Evolutionary conservation across 2,113 vertebrate species (phyloP), one percentile per base, ranked within the genome.

Genomic region (Periophthalmodon schlosseri): DNA sequence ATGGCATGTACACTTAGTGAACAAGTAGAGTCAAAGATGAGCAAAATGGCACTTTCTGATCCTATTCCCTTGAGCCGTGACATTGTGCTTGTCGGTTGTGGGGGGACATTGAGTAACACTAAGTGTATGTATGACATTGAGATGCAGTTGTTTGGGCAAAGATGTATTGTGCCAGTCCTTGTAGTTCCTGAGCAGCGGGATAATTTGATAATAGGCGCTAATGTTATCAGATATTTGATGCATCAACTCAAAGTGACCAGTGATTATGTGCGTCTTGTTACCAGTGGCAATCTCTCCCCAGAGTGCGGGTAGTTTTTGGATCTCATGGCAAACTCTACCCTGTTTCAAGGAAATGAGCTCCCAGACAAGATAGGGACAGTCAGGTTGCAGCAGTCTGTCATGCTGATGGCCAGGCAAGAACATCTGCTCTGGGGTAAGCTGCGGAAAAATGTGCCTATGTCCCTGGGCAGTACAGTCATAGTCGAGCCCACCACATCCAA

Each of bases 401-500:
- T 63, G 1, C 12, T 69, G 2, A 5, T 75, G 14, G 69, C 64
- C 0, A 80, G 24, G 1, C 13, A 71, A 39, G 71, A 88, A 13
- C 44, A 86, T 15, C 23, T 86, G 0, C 61, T 84, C 0, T 89
- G 74, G 76, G 83, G 78, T 2, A 82, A 58, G 9, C 3, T 82
- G 0, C 50, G 28, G 0, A 57, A 5, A 7, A 50, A 63, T 46
- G 8, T 47, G 0, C 36, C 65, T 0, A 36, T 76, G 21, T 74
- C 81, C 24, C 67, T 68, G 2, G 68, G 77, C 0, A 77, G 74
- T 2, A 80, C 74, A 15, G 61, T 79, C 0, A 28, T 76, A 1
- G 39, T 77, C 0, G 68, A 84, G 15, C 77, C 77, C 6, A 80
- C 74, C 1, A 24, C 33, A 5, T 73, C 70, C 5, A 79, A 65